A percentile compares a stretch with the other conserved stretches of the same genome.
Evolutionary conservation across 2,888 invertebrate genomes (phyloP).

Genomic region (Parnassius smintheus): DNA sequence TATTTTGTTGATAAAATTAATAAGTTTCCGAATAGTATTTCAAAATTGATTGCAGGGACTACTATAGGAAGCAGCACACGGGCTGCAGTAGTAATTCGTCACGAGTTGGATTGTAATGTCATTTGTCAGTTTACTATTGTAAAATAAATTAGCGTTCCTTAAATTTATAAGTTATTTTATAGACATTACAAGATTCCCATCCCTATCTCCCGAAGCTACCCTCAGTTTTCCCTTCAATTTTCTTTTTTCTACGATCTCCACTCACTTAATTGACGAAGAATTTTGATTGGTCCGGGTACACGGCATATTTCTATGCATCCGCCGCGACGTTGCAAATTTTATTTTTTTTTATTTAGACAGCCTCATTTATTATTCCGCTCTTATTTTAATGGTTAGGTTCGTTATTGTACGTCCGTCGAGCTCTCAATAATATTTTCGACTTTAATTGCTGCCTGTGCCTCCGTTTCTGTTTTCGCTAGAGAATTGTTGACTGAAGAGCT

Average conservation of each 20-base stretch:
- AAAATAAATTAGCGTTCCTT: no score
- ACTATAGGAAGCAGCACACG: no score
- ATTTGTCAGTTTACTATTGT: no score
- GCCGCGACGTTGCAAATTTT: conserved; percentile 51
- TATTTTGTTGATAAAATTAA: no score
- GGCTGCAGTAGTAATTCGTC: no score
- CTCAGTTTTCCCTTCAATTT: conserved; percentile 79
- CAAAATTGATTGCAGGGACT: no score
- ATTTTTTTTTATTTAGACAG: conserved; percentile 48
- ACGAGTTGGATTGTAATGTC: no score
- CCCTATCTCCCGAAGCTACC: conserved; percentile 59
- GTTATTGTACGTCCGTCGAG: conserved; percentile 65
- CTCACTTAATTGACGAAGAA: conserved; percentile 79
- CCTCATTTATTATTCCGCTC: conserved; percentile 76
- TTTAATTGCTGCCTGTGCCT: conserved; percentile 64
- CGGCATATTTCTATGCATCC: conserved; percentile 77
- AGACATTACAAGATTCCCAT: conserved; percentile 24
- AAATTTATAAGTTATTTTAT: no score
- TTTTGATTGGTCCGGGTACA: conserved; percentile 75
- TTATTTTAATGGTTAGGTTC: conserved; percentile 79
- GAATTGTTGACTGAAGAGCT: conserved; percentile 50
- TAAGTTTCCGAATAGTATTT: no score
- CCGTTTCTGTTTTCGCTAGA: conserved; percentile 46
- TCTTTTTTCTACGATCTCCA: conserved; percentile 77
- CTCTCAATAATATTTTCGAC: conserved; percentile 69